Base-by-base conservation (phyloP, 2,113 vertebrate species). In the Neotoma lepida region DNA sequence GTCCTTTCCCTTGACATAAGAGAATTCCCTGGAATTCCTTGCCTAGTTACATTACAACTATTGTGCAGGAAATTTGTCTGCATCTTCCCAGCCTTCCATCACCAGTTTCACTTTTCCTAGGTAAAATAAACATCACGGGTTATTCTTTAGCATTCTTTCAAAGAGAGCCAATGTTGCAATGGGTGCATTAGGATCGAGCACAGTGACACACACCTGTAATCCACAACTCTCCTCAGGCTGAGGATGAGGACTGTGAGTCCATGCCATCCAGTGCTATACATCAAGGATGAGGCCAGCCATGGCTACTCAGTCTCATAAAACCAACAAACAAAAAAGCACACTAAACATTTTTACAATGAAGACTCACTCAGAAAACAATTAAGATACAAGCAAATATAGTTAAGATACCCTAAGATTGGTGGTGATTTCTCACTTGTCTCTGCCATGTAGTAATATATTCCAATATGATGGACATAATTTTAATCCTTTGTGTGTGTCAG, bases 141-240 rank as follows among this genome's bases (percentile, higher is more conserved):
- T 41, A 84, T 70, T 54, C 54, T 91, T 92, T 41, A 88, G 33
- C 61, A 73, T 86, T 92, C 4, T 74, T 90, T 93, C n/a, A 85
- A 74, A 58, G 20, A 91, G 12, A 94, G 30, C 18, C 0, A 10
- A 41, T 68, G 1, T 41, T 66, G 71, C 74, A 12, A 70, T 13
- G 12, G 54, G 4, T n/a, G 20, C 33, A 49, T 20, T 39, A 56
- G 10, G 22, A 20, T n/a, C 51, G 33, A 2, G 64, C 33, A 70
- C 7, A 13, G 22, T n/a, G 33, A 10, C 12, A 39, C 33, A 68
- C 26, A 10, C 12, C 33, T 70, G 33, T 28, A 39, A n/a, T n/a
- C 6, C 6, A 7, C 33, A 39, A 46, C 33, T 9, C 13, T 87
- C 64, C 20, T 24, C 14, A 51, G 63, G 22, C 10, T n/a, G 64